Conservation (phyloP, 2,113 vertebrate genomes). For the Hyperopisus bebe region DNA sequence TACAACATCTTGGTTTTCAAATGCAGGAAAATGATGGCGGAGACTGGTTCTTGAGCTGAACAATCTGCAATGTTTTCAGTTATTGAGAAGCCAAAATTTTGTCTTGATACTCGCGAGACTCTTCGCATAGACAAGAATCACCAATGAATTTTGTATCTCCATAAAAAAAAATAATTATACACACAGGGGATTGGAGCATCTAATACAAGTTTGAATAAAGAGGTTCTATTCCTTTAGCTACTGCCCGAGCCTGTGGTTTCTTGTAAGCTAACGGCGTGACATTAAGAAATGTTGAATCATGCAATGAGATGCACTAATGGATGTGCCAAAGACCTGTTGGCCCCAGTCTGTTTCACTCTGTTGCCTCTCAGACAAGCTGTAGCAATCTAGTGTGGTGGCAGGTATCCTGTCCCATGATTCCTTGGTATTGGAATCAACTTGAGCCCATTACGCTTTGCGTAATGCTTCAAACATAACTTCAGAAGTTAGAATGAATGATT, state of each 20-base stretch:
- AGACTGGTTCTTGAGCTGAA: not conserved
- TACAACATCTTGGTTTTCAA: not conserved
- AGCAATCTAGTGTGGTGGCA: not conserved
- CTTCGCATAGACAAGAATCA: not conserved
- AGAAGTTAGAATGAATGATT: not conserved
- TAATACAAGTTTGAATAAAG: not conserved
- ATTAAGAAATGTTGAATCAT: conserved; percentile 5
- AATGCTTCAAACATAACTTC: not conserved
- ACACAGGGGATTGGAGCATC: not conserved
- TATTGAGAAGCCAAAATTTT: not conserved
- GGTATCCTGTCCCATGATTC: not conserved
- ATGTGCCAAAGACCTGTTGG: not conserved
- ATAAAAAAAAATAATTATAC: not conserved
- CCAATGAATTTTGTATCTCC: not conserved
- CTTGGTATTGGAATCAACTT: not conserved
- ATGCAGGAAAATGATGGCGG: not conserved
- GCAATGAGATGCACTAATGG: not conserved
- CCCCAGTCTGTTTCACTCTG: not conserved
- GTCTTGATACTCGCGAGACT: not conserved
- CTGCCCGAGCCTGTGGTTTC: not conserved
- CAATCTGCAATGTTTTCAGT: not conserved
- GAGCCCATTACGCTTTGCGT: not conserved
- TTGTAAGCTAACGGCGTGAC: not conserved
- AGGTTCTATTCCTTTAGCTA: not conserved
- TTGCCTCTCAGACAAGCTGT: not conserved